These are phyloP conservation scores for Phylloscopus collybita DNA, from an alignment of 2,797 vertebrate genomes.

Conservation along the genomic window DNA sequence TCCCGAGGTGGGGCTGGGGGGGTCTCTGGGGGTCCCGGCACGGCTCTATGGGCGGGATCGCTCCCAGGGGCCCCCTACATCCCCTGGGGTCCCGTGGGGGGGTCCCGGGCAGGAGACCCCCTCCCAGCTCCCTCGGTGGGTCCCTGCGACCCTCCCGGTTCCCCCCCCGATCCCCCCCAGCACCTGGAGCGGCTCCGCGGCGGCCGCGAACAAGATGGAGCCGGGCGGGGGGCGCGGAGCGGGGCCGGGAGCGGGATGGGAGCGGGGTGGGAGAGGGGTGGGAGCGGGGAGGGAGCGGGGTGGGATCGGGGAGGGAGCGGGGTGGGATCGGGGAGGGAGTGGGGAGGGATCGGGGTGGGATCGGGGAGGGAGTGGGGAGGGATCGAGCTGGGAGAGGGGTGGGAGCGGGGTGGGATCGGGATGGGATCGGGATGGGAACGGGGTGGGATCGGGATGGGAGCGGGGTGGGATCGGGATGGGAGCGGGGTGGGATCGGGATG, in stretches of 20 bases:
- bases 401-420: not conserved
- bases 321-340: not conserved
- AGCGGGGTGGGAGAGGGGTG: not conserved
- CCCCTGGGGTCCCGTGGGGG: not conserved
- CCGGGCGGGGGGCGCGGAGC: not conserved
- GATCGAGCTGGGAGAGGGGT: no score
- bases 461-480: no score
- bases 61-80: not conserved
- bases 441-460: not conserved
- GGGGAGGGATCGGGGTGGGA: not conserved
- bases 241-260: not conserved
- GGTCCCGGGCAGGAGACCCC: not conserved
- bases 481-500: no score
- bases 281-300: no score
- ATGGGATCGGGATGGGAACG: not conserved
- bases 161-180: not conserved
- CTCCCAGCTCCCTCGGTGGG: not conserved
- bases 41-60: not conserved
- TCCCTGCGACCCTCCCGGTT: not conserved
- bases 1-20: no score
- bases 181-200: not conserved
- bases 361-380: not conserved
- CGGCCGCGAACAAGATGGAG: conserved; percentile 28
- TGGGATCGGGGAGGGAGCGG: no score
- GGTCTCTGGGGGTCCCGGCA: not conserved